Evolutionary conservation across 2,888 invertebrate genomes (phyloP).

Genomic region (Lydus trimaculatus): DNA sequence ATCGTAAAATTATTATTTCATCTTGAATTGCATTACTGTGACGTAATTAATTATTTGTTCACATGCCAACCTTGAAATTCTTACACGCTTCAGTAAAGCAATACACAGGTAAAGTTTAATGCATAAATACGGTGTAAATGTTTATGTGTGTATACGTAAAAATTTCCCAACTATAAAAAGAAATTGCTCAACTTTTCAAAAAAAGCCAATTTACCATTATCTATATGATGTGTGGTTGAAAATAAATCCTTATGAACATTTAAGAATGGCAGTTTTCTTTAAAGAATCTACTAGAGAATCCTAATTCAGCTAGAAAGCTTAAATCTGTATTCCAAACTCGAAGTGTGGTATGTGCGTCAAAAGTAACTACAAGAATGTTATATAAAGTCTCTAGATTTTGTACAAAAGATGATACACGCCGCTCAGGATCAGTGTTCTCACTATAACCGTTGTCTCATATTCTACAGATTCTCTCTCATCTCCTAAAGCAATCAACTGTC

Average conservation of each 20-base stretch:
- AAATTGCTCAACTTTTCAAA: not conserved
- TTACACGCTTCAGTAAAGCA: not conserved
- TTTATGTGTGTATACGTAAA: too few species aligned
- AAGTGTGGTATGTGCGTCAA: not conserved
- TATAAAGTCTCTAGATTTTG: not conserved
- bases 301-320: not conserved
- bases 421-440: not conserved
- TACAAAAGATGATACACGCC: not conserved
- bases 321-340: slow-evolving; percentile 1
- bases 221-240: not conserved
- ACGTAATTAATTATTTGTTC: slow-evolving; percentile 24
- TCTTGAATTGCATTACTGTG: slow-evolving; percentile 21
- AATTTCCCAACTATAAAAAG: too few species aligned
- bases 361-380: not conserved
- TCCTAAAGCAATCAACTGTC: slow-evolving; percentile 2
- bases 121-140: not conserved
- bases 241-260: not conserved
- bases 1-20: slow-evolving; percentile 9
- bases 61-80: slow-evolving; percentile 12
- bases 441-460: not conserved
- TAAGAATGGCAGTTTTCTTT: not conserved
- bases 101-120: not conserved
- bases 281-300: not conserved
- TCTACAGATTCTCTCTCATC: not conserved
- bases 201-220: not conserved